Evolutionary conservation across 2,888 invertebrate species (phyloP).

Genomic region (Pachycephus smyrnensis): DNA sequence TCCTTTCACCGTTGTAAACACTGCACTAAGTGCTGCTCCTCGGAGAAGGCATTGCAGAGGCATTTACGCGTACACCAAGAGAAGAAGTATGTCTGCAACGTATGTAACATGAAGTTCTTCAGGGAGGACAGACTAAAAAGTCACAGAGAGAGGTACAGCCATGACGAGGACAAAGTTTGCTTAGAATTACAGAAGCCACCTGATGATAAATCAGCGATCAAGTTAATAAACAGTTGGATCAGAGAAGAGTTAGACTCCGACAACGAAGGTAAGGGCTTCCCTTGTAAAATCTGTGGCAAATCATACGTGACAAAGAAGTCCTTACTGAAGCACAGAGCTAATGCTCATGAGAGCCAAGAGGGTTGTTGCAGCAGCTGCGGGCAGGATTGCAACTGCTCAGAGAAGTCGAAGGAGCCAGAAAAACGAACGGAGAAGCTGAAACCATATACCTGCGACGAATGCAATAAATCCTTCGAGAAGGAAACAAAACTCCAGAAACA

Average conservation of each 20-base stretch:
- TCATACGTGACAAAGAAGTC: constrained; percentile 55
- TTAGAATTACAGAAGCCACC: constrained; percentile 41
- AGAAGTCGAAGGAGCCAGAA: constrained; percentile 23
- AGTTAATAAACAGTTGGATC: constrained; percentile 57
- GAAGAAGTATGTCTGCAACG: constrained; percentile 44
- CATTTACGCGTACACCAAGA: constrained; percentile 38
- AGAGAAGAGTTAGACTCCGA: constrained; percentile 54
- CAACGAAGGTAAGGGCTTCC: constrained; percentile 50
- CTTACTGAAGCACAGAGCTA: constrained; percentile 46
- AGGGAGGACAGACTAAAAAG: constrained; percentile 45
- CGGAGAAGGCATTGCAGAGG: constrained; percentile 38
- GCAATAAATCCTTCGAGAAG: constrained; percentile 52
- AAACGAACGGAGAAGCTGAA: constrained; percentile 35
- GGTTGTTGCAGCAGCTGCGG: constrained; percentile 27
- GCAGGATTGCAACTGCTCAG: constrained; percentile 33
- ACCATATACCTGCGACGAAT: constrained; percentile 45
- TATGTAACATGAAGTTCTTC: constrained; percentile 51
- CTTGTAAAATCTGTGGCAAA: constrained; percentile 51
- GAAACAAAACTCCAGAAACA: constrained; percentile 52
- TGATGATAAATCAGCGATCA: constrained; percentile 51
- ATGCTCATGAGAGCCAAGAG: constrained; percentile 34
- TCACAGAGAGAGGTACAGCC: constrained; percentile 42
- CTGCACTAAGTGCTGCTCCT: constrained; percentile 35
- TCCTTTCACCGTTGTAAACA: constrained; percentile 35
- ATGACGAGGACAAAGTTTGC: constrained; percentile 35